Evolutionary conservation across 2,888 invertebrate species (phyloP).

Genomic region (Malacosoma neustria): DNA sequence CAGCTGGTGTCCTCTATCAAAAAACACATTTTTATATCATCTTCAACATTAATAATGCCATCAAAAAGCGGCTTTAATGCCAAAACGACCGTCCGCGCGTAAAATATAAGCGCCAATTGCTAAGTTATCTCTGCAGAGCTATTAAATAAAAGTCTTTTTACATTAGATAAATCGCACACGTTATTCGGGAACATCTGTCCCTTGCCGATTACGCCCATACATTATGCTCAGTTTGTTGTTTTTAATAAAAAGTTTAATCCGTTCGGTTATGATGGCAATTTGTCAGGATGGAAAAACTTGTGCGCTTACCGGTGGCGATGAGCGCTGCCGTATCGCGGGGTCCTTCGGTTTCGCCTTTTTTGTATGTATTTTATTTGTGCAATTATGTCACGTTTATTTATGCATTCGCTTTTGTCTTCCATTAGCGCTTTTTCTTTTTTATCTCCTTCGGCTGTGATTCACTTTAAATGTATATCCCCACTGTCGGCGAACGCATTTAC

Average conservation of each 20-base stretch:
- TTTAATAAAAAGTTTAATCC: conserved; percentile 75
- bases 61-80: conserved; percentile 54
- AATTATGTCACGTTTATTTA: conserved; percentile 68
- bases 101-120: conserved; percentile 63
- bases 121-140: conserved; percentile 63
- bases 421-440: conserved; percentile 55
- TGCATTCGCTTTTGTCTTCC: conserved; percentile 66
- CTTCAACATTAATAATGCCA: conserved; percentile 58
- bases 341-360: conserved; percentile 24
- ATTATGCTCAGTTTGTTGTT: conserved; percentile 74
- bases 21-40: conserved; percentile 61
- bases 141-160: conserved; percentile 73
- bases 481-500: conserved; percentile 30
- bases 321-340: conserved; percentile 14
- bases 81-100: conserved; percentile 54
- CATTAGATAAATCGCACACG: conserved; percentile 71
- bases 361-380: conserved; percentile 44
- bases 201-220: conserved; percentile 69
- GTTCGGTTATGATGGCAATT: conserved; percentile 72
- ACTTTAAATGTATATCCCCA: conserved; percentile 42
- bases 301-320: conserved; percentile 58
- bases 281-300: conserved; percentile 72
- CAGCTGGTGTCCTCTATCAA: conserved; percentile 57
- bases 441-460: conserved; percentile 44
- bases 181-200: conserved; percentile 72